These are phyloP conservation scores for Tetrao urogallus DNA, from an alignment of 2,113 vertebrate species.

Conservation along the genomic window DNA sequence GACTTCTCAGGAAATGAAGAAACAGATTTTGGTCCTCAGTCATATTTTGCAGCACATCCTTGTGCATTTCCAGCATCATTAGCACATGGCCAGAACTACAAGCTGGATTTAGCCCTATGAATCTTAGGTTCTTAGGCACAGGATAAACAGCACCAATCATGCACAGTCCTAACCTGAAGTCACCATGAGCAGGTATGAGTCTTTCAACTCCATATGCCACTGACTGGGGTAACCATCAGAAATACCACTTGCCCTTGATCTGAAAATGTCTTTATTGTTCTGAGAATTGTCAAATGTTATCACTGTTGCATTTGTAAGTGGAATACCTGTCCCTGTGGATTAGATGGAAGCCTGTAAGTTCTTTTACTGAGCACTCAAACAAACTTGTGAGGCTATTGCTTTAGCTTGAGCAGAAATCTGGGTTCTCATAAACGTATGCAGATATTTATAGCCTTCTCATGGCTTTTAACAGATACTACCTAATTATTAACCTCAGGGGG, in stretches of 20 bases:
- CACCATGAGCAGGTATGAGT: background rate
- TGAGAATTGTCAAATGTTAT: background rate
- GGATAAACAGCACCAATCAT: background rate
- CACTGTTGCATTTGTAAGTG: background rate
- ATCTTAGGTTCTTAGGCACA: background rate
- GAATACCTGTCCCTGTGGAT: background rate
- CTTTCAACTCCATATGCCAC: background rate
- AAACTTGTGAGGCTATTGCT: background rate
- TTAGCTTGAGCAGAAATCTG: background rate
- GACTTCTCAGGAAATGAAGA: background rate
- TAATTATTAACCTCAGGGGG: background rate
- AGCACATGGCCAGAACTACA: background rate
- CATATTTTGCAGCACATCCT: background rate
- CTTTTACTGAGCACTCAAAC: background rate
- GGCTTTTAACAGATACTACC: slow-evolving; percentile 1
- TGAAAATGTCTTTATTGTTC: background rate
- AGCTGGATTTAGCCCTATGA: background rate
- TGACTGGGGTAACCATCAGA: background rate
- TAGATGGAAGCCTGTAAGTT: background rate
- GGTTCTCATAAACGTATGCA: background rate
- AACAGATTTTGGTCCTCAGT: background rate
- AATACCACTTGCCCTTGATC: background rate
- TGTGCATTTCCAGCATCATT: background rate
- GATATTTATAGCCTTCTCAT: background rate
- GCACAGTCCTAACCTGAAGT: background rate